Evolutionary conservation across 1,140 invertebrate genomes (phyloP).

Genomic region (Epicauta chinensis): DNA sequence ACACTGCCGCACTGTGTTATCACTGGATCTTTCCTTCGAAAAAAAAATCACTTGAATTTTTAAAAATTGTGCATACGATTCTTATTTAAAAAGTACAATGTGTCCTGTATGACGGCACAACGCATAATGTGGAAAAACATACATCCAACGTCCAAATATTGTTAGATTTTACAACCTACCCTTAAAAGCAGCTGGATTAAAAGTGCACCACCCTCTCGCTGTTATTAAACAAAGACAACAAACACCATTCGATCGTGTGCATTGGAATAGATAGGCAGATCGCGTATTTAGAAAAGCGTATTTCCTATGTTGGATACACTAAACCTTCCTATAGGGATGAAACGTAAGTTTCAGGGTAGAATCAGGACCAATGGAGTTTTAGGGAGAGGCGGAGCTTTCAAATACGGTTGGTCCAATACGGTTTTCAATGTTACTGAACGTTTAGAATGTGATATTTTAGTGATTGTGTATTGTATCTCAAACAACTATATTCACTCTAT

Average conservation of each 20-base stretch:
- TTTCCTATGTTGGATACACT: conserved; percentile 27
- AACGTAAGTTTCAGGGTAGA: conserved; percentile 39
- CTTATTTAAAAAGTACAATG: not conserved
- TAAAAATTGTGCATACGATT: too few relatives aligned
- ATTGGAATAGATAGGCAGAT: conserved; percentile 18
- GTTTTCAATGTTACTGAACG: conserved; percentile 40
- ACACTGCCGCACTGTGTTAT: not conserved
- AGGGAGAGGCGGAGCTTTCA: conserved; percentile 35
- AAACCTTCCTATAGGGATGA: conserved; percentile 42
- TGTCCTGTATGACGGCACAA: conserved; percentile 22
- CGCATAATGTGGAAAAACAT: conserved; percentile 41
- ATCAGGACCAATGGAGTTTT: conserved; percentile 40
- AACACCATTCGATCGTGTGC: not conserved
- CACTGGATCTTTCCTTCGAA: not conserved
- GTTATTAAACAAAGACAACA: conserved; percentile 18
- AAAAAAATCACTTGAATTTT: too few relatives aligned
- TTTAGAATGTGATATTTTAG: conserved; percentile 27
- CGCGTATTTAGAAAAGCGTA: conserved; percentile 32
- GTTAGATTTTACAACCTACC: conserved; percentile 36
- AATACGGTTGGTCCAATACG: conserved; percentile 45
- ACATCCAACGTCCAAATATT: conserved; percentile 41
- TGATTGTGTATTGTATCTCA: not conserved
- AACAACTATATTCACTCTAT: too few relatives aligned
- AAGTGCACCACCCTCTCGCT: conserved; percentile 31
- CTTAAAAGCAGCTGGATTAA: conserved; percentile 29